Percentiles rank a stretch among this genome's conserved stretches.
Evolutionary conservation across 2,797 vertebrate species (phyloP).

Genomic region (Neosalanx taihuensis): DNA sequence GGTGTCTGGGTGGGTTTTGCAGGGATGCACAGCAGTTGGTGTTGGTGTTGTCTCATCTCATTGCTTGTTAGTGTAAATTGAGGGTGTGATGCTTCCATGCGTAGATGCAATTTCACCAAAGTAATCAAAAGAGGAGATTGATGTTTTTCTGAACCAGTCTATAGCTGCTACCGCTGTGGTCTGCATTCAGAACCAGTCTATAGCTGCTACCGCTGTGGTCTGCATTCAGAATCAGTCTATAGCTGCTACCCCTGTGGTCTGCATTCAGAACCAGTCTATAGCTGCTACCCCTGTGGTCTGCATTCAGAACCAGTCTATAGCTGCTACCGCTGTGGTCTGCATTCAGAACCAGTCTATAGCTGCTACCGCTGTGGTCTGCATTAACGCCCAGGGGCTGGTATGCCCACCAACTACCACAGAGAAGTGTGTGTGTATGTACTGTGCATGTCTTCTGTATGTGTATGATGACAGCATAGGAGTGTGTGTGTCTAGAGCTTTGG

Average conservation of each 20-base stretch:
- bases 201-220: slow-evolving; percentile 30
- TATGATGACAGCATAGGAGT: background rate
- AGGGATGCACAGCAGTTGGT: background rate
- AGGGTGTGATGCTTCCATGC: slow-evolving; percentile 50
- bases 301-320: slow-evolving; percentile 37
- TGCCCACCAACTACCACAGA: background rate
- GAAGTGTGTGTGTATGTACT: background rate
- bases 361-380: slow-evolving; percentile 32
- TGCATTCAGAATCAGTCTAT: slow-evolving; percentile 34
- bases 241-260: slow-evolving; percentile 27
- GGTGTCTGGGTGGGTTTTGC: background rate
- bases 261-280: slow-evolving; percentile 37
- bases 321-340: slow-evolving; percentile 27
- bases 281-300: slow-evolving; percentile 24
- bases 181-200: slow-evolving; percentile 33
- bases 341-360: slow-evolving; percentile 26
- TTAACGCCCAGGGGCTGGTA: slow-evolving; percentile 33
- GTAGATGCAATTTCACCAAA: slow-evolving; percentile 43
- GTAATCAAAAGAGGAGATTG: slow-evolving; percentile 51
- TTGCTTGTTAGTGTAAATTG: slow-evolving; percentile 58
- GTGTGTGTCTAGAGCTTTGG: background rate
- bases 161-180: slow-evolving; percentile 30
- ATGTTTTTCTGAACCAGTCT: slow-evolving; percentile 49
- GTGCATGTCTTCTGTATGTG: slow-evolving; percentile 3
- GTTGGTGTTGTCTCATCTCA: slow-evolving; percentile 33